A percentile compares a stretch with the other conserved stretches of the same genome.
phyloP scores from a whole-genome alignment of 2,888 invertebrate species.

The Trachelus iudaicus region DNA sequence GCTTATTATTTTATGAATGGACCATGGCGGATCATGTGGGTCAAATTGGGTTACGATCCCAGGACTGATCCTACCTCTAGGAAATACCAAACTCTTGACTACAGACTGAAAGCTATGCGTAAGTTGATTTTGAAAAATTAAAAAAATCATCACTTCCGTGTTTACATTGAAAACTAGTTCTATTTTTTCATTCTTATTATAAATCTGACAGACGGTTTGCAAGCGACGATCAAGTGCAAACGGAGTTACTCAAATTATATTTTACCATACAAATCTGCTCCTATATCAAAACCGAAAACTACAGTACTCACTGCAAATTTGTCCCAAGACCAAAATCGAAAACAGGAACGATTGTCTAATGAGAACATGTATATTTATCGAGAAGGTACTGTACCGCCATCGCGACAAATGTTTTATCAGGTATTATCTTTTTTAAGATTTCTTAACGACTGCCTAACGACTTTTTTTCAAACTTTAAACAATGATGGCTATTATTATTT shows the following conservation, averaged over 20 bases:
- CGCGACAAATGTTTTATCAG: conserved; percentile 91
- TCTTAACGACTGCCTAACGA: background rate
- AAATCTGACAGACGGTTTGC: conserved; percentile 65
- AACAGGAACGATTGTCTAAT: conserved; percentile 55
- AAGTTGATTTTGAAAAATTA: conserved; percentile 31
- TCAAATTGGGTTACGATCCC: conserved; percentile 92
- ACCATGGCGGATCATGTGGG: conserved; percentile 94
- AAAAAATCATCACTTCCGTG: background rate
- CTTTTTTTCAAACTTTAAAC: background rate
- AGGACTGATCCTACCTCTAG: conserved; percentile 81
- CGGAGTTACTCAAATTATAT: conserved; percentile 66
- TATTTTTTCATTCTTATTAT: conserved; percentile 1
- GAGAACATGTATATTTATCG: conserved; percentile 72
- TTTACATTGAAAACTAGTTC: background rate
- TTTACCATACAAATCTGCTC: conserved; percentile 65
- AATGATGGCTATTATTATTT: background rate
- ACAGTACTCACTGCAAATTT: conserved; percentile 52
- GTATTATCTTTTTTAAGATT: conserved; percentile 59
- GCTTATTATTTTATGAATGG: conserved; percentile 90
- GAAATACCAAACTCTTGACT: conserved; percentile 90
- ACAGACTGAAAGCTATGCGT: conserved; percentile 76
- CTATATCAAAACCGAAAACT: conserved; percentile 63
- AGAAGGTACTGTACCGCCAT: conserved; percentile 81
- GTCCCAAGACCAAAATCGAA: conserved; percentile 45
- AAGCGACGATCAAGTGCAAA: conserved; percentile 68